Conservation (phyloP, 2,797 vertebrate species). For the Onychomys leucogaster region DNA sequence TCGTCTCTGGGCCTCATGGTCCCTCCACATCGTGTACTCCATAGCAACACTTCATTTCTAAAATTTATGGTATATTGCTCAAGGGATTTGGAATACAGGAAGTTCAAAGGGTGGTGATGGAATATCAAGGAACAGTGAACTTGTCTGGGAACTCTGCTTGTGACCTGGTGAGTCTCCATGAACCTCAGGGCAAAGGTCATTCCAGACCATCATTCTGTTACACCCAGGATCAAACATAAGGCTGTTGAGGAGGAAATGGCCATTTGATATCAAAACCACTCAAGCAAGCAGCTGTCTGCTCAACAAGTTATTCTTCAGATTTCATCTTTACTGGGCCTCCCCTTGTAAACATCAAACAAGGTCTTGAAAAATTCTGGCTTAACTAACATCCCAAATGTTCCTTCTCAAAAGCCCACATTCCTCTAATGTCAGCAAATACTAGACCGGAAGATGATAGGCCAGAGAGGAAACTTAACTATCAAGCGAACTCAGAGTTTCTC, state of each 20-base stretch:
- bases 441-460: no score
- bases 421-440: not conserved
- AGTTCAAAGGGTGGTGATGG: not conserved
- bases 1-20: not conserved
- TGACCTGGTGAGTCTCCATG: not conserved
- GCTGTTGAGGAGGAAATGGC: no score
- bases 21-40: not conserved
- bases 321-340: not conserved
- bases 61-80: not conserved
- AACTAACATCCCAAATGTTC: not conserved
- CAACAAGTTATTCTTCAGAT: not conserved
- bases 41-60: not conserved
- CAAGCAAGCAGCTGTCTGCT: not conserved
- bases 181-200: not conserved
- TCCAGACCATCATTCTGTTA: not conserved
- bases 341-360: not conserved
- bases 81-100: not conserved
- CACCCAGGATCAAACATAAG: not conserved
- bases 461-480: not conserved
- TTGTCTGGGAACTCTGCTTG: fast-evolving
- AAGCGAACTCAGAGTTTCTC: not conserved
- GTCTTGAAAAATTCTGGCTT: not conserved
- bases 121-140: not conserved
- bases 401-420: not conserved
- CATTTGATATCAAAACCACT: not conserved